A percentile compares a stretch with the other conserved stretches of the same genome.
Evolutionary conservation across 2,888 invertebrate genomes (phyloP).

Genomic region (Pseudoips prasinana): DNA sequence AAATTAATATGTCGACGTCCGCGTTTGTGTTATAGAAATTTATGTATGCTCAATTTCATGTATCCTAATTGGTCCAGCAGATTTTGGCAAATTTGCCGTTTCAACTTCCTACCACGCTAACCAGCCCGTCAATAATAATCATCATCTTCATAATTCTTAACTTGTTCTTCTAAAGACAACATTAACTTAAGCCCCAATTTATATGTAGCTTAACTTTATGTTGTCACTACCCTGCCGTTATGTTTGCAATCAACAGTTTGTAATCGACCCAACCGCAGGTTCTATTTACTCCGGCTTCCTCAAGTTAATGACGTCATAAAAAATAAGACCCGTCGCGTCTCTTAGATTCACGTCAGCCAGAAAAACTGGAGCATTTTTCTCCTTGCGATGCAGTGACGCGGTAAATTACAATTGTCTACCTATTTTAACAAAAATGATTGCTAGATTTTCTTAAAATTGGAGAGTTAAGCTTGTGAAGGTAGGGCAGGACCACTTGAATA

Average conservation of each 20-base stretch:
- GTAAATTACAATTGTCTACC: constrained; percentile 63
- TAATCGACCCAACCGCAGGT: constrained; percentile 63
- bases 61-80: too few relatives aligned
- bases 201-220: too few relatives aligned
- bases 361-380: constrained; percentile 56
- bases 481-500: too few relatives aligned
- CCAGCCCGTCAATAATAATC: too few relatives aligned
- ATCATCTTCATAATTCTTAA: too few relatives aligned
- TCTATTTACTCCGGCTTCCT: constrained; percentile 67
- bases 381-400: constrained; percentile 53
- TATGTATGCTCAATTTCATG: too few relatives aligned
- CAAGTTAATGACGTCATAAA: constrained; percentile 74
- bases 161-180: constrained; percentile 30
- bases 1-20: too few relatives aligned
- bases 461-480: too few relatives aligned
- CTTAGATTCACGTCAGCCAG: constrained; percentile 50
- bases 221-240: constrained; percentile 31
- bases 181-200: constrained; percentile 24
- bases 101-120: too few relatives aligned
- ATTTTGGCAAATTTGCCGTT: too few relatives aligned
- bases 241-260: constrained; percentile 62
- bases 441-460: constrained; percentile 14
- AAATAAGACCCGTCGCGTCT: constrained; percentile 68
- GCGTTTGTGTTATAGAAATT: too few relatives aligned
- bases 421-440: constrained; percentile 29